These are phyloP conservation scores for Aspidapion aeneum DNA, from an alignment of 2,888 invertebrate genomes.

Conservation along the genomic window DNA sequence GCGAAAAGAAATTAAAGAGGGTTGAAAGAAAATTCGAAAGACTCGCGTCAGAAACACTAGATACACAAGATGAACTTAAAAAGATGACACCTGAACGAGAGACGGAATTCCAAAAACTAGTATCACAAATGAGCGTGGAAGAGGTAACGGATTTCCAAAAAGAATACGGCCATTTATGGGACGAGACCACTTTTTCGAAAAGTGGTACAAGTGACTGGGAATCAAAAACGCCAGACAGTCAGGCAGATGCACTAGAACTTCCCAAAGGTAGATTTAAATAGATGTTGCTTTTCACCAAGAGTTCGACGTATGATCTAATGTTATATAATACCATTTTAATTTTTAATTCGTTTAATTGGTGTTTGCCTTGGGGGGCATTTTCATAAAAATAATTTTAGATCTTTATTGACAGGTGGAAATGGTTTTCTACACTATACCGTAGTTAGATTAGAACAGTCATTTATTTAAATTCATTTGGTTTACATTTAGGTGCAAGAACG, in stretches of 20 bases:
- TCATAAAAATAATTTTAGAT: too few relatives aligned
- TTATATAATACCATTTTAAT: too few relatives aligned
- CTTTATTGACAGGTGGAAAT: too few relatives aligned
- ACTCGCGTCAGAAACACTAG: slow-evolving; percentile 51
- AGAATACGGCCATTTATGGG: slow-evolving; percentile 50
- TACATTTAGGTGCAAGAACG: too few relatives aligned
- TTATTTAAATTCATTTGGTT: too few relatives aligned
- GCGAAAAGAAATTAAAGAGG: slow-evolving; percentile 46
- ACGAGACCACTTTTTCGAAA: slow-evolving; percentile 47
- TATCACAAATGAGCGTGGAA: slow-evolving; percentile 52
- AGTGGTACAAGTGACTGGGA: slow-evolving; percentile 45
- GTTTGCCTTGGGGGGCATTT: too few relatives aligned
- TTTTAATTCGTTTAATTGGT: too few relatives aligned
- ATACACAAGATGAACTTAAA: slow-evolving; percentile 34
- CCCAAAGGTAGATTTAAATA: slow-evolving; percentile 50
- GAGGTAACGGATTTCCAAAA: slow-evolving; percentile 52
- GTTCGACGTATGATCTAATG: too few relatives aligned
- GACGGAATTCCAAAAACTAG: slow-evolving; percentile 48
- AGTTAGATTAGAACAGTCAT: too few relatives aligned
- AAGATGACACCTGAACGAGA: slow-evolving; percentile 42
- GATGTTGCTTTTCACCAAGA: slow-evolving; percentile 39
- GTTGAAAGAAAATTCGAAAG: slow-evolving; percentile 52
- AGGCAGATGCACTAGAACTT: slow-evolving; percentile 47
- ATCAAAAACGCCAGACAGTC: slow-evolving; percentile 49
- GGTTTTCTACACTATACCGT: too few relatives aligned